phyloP scores from a whole-genome alignment of 2,113 vertebrate genomes.

The Rhegmatorhina hoffmannsi region DNA sequence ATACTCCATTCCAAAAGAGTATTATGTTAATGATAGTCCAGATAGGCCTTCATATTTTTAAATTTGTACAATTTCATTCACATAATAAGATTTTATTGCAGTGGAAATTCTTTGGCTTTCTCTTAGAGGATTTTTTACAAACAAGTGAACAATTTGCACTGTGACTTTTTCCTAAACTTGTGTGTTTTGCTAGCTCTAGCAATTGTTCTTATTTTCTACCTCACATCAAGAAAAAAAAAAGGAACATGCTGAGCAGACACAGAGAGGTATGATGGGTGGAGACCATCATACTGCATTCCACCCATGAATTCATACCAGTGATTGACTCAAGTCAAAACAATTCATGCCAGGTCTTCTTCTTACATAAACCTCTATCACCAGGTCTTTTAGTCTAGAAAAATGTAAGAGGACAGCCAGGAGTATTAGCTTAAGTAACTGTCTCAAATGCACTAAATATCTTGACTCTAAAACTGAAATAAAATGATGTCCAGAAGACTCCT shows the following conservation, averaged over 20 bases:
- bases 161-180: not conserved
- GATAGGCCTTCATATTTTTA: not conserved
- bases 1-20: not conserved
- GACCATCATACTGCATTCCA: not conserved
- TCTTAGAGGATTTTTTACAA: not conserved
- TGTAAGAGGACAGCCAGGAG: not conserved
- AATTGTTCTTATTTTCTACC: not conserved
- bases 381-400: not conserved
- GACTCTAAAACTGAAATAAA: not conserved
- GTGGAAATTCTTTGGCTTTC: not conserved
- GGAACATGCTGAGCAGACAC: not conserved
- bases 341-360: not conserved
- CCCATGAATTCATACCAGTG: not conserved
- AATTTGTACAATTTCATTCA: not conserved
- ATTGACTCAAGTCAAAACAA: not conserved
- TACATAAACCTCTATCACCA: not conserved
- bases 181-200: not conserved
- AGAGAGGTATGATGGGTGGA: not conserved
- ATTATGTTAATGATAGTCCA: not conserved
- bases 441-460: not conserved
- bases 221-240: not conserved
- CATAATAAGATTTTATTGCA: not conserved
- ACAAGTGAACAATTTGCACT: not conserved
- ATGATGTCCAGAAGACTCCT: not conserved
- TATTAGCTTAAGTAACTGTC: not conserved